A percentile compares a stretch with the other conserved stretches of the same genome.
Evolutionary conservation across 2,113 vertebrate species (phyloP).

Genomic region (Jacana jacana): DNA sequence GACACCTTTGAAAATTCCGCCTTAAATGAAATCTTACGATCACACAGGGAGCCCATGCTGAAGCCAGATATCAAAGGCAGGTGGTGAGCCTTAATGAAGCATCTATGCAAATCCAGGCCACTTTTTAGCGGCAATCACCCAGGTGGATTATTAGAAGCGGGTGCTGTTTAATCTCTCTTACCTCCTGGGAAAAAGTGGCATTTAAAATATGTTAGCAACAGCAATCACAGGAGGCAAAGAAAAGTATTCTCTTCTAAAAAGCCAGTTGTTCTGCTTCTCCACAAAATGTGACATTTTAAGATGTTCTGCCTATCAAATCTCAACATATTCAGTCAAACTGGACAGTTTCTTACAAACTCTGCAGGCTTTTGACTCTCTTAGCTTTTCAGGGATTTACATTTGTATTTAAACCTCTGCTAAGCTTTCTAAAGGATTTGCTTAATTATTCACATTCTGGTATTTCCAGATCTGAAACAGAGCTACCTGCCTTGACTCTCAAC

Average conservation of each 20-base stretch:
- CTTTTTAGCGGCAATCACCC: slow-evolving; percentile 15
- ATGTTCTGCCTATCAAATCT: neutral
- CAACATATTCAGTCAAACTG: neutral
- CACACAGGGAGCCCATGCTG: neutral
- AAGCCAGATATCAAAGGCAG: slow-evolving; percentile 21
- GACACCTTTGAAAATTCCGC: neutral
- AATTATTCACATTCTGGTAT: neutral
- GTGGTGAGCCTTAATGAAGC: slow-evolving; percentile 15
- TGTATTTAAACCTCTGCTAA: neutral
- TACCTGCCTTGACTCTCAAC: neutral
- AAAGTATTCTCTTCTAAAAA: neutral
- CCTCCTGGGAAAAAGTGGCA: slow-evolving; percentile 23
- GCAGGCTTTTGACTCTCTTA: neutral
- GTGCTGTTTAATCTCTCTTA: neutral
- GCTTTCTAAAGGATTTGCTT: neutral
- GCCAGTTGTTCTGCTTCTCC: neutral
- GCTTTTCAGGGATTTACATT: slow-evolving; percentile 10
- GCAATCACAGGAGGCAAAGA: neutral
- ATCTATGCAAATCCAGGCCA: slow-evolving; percentile 19
- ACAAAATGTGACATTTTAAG: neutral
- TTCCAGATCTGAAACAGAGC: neutral
- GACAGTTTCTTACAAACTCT: neutral
- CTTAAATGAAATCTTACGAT: neutral
- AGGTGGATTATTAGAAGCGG: neutral
- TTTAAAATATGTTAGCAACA: neutral